phyloP scores from a whole-genome alignment of 2,888 invertebrate species.

The Brassicogethes aeneus region DNA sequence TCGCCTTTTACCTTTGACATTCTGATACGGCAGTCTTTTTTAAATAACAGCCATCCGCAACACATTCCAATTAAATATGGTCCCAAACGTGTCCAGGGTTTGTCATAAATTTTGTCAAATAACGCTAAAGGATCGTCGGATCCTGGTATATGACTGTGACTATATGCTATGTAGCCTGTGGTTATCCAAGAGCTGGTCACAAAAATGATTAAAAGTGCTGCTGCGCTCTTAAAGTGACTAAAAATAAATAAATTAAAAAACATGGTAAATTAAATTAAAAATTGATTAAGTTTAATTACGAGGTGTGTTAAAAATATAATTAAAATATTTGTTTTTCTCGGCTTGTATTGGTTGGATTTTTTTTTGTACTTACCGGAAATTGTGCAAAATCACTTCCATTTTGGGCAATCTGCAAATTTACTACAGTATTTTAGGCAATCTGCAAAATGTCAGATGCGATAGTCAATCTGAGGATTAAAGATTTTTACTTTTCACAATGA shows the following conservation, averaged over 20 bases:
- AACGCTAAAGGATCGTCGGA: slow-evolving; percentile 74
- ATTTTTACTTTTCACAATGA: too few species aligned
- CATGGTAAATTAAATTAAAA: too few species aligned
- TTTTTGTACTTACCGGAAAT: too few species aligned
- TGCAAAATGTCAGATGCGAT: too few species aligned
- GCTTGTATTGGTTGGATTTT: background rate
- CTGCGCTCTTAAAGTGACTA: slow-evolving; percentile 72
- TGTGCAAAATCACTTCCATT: too few species aligned
- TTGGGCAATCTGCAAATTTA: too few species aligned
- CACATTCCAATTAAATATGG: slow-evolving; percentile 80
- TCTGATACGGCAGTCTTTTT: slow-evolving; percentile 68
- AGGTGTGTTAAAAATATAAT: background rate
- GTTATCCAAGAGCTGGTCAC: slow-evolving; percentile 70
- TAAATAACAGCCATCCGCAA: slow-evolving; percentile 74
- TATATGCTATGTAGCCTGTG: slow-evolving; percentile 71
- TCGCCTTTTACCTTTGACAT: slow-evolving; percentile 58
- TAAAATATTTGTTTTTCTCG: too few species aligned
- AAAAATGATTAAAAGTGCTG: slow-evolving; percentile 53
- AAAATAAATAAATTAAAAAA: slow-evolving; percentile 18
- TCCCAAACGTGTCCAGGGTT: slow-evolving; percentile 79
- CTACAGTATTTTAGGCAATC: too few species aligned
- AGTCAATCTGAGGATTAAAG: too few species aligned
- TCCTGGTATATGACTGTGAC: slow-evolving; percentile 67
- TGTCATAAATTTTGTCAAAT: slow-evolving; percentile 84
- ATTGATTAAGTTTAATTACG: background rate